A percentile compares a stretch with the other conserved stretches of the same genome.
Conservation (phyloP, 2,797 vertebrate genomes). For the Jordanella pulchra region DNA sequence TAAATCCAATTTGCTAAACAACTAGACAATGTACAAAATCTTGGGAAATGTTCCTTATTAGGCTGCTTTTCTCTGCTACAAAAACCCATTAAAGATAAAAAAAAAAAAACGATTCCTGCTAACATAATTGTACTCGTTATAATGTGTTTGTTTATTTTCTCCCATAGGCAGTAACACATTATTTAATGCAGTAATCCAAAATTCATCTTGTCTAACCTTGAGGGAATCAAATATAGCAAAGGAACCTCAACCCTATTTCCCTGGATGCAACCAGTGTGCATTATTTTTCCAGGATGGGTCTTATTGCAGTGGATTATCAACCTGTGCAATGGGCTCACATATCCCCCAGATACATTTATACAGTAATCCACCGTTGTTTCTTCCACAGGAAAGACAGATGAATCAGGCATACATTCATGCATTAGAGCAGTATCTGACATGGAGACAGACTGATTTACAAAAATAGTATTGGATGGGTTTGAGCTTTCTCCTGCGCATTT, state of each 20-base stretch:
- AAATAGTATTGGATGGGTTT: constrained; percentile 50
- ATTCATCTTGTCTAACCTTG: constrained; percentile 74
- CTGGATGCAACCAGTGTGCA: constrained; percentile 57
- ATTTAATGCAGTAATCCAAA: constrained; percentile 79
- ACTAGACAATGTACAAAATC: constrained; percentile 13
- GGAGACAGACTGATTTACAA: constrained; percentile 46
- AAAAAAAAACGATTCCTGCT: constrained; percentile 20
- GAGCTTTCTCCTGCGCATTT: constrained; percentile 53
- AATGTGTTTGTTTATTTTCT: constrained; percentile 15
- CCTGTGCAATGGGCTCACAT: constrained; percentile 46
- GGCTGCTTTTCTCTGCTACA: constrained; percentile 4
- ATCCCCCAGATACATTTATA: constrained; percentile 57
- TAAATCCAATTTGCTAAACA: neutral
- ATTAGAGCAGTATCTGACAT: constrained; percentile 43
- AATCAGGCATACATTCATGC: constrained; percentile 18
- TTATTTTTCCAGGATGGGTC: constrained; percentile 64
- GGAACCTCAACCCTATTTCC: constrained; percentile 73
- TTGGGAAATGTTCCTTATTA: neutral
- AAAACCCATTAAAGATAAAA: constrained; percentile 12
- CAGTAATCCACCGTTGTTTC: constrained; percentile 59
- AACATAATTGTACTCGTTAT: constrained; percentile 46
- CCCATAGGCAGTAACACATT: constrained; percentile 67
- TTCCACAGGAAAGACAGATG: constrained; percentile 32
- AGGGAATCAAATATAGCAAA: constrained; percentile 71
- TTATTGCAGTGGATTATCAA: constrained; percentile 75